Evolutionary conservation across 2,888 invertebrate genomes (phyloP), one percentile per base, ranked within the genome.

Genomic region (Amorpha juglandis): DNA sequence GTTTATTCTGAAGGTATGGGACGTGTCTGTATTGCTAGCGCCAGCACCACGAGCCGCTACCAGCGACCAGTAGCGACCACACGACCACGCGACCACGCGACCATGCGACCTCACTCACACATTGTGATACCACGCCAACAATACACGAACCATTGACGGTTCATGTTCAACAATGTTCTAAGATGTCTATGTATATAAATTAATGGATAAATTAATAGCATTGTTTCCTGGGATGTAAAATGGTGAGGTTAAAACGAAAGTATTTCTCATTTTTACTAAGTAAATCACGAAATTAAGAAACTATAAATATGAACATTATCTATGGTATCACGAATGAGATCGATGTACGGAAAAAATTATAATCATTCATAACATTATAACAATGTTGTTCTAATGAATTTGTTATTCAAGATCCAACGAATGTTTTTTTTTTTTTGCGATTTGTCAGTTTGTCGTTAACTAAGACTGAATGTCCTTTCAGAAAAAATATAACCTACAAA

Each of bases 11-110:
- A 11, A 50, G 50, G 88, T 98, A 76, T 98, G 98, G 98, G 98
- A 98, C 87, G 94, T 97, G 69, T 95, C 96, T 66, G 95, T 96
- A 63, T 91, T 97, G 64, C 79, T 94, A 0, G 88, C 91, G 27
- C 92, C 93, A 4, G 81, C 89, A 65, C 89, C 91, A 0, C 76
- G 79, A 33, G 83, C 92, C 9, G 84, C 86, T 67, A 82, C 89
- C 70, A 81, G 86, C 72, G 78, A 75, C 64, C 80, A 81, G 69
- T 80, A 78, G 74, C 74, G 12, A 19, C 58, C 66, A 14, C 67
- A 21, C 48, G 14, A 48, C 42, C 53, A 33, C 12, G 33, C 33
- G 1, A 33, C 52, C 27, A 7, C 52, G 6, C 11, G 1, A 12
- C 12, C 1, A 21, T 6, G 35, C 35, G 35, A 35, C 35, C 35